Conservation (phyloP, 1,140 invertebrate genomes). For the Acarapis woodi region DNA sequence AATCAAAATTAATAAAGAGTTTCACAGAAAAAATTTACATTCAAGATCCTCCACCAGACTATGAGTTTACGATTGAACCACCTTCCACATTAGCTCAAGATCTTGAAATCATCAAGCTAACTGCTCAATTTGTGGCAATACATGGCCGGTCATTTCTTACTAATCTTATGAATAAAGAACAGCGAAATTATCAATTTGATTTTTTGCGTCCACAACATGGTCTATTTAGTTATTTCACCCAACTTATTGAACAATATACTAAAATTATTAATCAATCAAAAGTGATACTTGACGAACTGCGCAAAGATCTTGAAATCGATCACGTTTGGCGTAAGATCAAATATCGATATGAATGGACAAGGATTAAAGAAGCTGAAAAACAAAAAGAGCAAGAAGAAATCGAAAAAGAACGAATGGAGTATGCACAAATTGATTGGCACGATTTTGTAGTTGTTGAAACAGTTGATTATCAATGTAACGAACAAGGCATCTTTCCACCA, state of each 20-base stretch:
- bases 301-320: slow-evolving; percentile 39
- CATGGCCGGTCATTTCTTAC: slow-evolving; percentile 94
- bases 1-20: slow-evolving; percentile 27
- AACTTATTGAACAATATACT: slow-evolving; percentile 90
- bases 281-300: slow-evolving; percentile 47
- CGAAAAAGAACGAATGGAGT: slow-evolving; percentile 79
- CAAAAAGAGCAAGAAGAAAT: slow-evolving; percentile 74
- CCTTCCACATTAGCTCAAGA: slow-evolving; percentile 96
- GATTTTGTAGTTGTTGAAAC: slow-evolving; percentile 99
- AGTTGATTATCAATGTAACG: slow-evolving; percentile 89
- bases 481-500: slow-evolving; percentile 61
- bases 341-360: slow-evolving; percentile 81
- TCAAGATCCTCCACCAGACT: slow-evolving; percentile 78
- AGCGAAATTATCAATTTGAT: slow-evolving; percentile 95
- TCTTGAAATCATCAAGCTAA: slow-evolving; percentile 89
- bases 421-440: slow-evolving; percentile 97
- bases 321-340: slow-evolving; percentile 51
- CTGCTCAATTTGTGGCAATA: slow-evolving; percentile 91
- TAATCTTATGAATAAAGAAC: slow-evolving; percentile 91
- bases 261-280: slow-evolving; percentile 82
- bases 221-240: slow-evolving; percentile 93
- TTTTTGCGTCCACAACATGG: slow-evolving; percentile 94
- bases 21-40: slow-evolving; percentile 60
- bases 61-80: slow-evolving; percentile 91
- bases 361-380: slow-evolving; percentile 67